These are phyloP conservation scores for Pangasianodon gigas DNA, from an alignment of 2,113 vertebrate species.

Conservation along the genomic window DNA sequence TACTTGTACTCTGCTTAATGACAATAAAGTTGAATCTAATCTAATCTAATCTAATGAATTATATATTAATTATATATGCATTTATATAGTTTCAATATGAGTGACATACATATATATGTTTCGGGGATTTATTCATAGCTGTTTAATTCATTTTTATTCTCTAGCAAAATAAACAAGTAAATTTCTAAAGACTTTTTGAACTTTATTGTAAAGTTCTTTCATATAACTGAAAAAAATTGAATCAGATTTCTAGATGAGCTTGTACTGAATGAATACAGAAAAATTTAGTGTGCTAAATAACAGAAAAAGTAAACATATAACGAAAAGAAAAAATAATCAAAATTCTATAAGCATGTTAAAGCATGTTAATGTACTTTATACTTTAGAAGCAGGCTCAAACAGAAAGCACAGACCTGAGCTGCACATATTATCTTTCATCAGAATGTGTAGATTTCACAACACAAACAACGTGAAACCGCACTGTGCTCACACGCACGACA, in stretches of 20 bases:
- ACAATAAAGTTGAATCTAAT: too few species aligned
- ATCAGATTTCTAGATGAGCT: background rate
- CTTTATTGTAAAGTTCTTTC: background rate
- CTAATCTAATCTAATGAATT: too few species aligned
- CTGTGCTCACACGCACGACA: constrained; percentile 15
- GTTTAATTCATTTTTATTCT: background rate
- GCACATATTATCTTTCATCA: constrained; percentile 19
- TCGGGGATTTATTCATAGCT: background rate
- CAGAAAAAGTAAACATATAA: background rate
- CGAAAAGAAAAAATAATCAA: background rate
- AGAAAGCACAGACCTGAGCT: constrained; percentile 7
- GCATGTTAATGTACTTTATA: too few species aligned
- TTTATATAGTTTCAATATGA: background rate
- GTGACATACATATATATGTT: background rate
- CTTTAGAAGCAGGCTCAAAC: background rate
- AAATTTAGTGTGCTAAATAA: background rate
- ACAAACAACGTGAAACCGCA: constrained; percentile 53
- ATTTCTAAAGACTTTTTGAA: background rate
- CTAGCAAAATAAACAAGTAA: background rate
- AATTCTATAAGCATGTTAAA: background rate
- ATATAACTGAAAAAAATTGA: background rate
- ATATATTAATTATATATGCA: background rate
- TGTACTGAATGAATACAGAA: background rate
- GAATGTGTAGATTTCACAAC: constrained; percentile 53
- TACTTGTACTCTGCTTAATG: background rate